Evolutionary conservation across 2,113 vertebrate genomes (phyloP).

Genomic region (Ginglymostoma cirratum): DNA sequence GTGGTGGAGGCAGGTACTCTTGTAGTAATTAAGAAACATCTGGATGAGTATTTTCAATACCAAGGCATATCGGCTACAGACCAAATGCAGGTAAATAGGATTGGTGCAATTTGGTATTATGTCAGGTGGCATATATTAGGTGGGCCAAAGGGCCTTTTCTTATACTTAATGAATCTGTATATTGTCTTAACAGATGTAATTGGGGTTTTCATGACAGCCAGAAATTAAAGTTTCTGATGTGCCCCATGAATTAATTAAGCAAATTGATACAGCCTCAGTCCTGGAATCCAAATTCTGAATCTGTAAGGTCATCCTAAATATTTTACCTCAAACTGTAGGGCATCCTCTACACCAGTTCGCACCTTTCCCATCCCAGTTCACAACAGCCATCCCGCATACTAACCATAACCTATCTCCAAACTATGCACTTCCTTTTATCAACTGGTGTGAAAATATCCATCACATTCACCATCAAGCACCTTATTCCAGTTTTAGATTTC

Average conservation of each 20-base stretch:
- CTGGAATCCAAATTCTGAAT: neutral
- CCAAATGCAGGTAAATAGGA: too few relatives aligned
- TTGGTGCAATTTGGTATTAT: too few relatives aligned
- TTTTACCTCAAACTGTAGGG: neutral
- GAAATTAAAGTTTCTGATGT: neutral
- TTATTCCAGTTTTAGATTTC: neutral
- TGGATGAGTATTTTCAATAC: too few relatives aligned
- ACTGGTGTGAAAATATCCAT: neutral
- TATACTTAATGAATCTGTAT: too few relatives aligned
- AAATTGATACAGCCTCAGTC: neutral
- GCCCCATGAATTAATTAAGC: neutral
- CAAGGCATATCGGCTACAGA: too few relatives aligned
- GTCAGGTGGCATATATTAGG: too few relatives aligned
- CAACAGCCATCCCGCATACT: neutral
- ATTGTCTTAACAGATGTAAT: neutral
- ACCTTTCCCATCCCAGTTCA: neutral
- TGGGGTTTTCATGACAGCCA: neutral
- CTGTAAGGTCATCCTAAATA: neutral
- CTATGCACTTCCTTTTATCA: neutral
- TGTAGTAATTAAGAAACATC: too few relatives aligned
- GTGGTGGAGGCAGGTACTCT: too few relatives aligned
- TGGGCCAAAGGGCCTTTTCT: too few relatives aligned
- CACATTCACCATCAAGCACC: neutral
- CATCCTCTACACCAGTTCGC: too few relatives aligned
- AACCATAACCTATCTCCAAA: neutral